phyloP scores from a whole-genome alignment of 2,797 vertebrate genomes.

The Karalla daura region DNA sequence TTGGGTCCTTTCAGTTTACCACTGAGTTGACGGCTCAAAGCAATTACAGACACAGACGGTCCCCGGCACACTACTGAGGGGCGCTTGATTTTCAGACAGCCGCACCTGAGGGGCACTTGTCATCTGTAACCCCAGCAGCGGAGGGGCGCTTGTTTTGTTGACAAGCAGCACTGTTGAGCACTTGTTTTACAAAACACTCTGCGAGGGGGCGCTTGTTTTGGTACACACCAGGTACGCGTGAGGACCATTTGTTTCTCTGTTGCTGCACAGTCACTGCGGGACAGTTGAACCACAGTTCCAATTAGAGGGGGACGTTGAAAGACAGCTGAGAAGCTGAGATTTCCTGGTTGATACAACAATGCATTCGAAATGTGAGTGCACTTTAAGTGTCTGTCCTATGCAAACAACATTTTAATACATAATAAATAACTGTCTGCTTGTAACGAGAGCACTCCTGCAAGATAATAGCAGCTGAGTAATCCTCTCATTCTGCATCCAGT shows the following conservation, averaged over 20 bases:
- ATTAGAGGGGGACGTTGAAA: background rate
- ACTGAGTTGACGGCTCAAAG: constrained; percentile 80
- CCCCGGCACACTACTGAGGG: constrained; percentile 56
- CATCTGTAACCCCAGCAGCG: constrained; percentile 62
- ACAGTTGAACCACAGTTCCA: background rate
- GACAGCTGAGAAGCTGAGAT: no score
- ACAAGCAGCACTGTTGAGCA: constrained; percentile 51
- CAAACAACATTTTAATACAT: background rate
- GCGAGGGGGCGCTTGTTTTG: constrained; percentile 44
- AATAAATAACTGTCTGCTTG: background rate
- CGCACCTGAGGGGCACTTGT: constrained; percentile 72
- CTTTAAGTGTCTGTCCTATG: background rate
- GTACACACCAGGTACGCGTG: background rate
- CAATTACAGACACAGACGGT: constrained; percentile 81
- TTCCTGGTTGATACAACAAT: no score
- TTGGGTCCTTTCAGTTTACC: constrained; percentile 79
- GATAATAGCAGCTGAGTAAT: no score
- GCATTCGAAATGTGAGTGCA: background rate
- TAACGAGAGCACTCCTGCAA: no score
- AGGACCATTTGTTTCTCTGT: constrained; percentile 29
- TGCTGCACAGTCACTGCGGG: background rate
- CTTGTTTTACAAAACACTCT: constrained; percentile 57
- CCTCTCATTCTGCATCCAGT: no score
- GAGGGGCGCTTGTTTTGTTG: constrained; percentile 69
- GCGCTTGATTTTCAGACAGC: constrained; percentile 72